These are phyloP conservation scores for Drosophila subpulchrella DNA, from an alignment of 1,140 invertebrate genomes.

Conservation along the genomic window DNA sequence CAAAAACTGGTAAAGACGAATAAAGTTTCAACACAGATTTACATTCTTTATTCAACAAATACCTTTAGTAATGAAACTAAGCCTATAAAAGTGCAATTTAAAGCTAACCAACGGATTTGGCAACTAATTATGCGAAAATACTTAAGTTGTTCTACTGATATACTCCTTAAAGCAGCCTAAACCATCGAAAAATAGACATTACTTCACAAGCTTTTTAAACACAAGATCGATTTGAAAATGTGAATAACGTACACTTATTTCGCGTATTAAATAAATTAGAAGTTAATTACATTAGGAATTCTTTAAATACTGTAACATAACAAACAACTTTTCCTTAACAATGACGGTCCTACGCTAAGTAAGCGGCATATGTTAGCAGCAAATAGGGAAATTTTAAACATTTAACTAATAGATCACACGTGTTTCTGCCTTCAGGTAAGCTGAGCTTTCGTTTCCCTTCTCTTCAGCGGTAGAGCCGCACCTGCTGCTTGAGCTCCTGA, in stretches of 20 bases:
- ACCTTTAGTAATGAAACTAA: constrained; percentile 17
- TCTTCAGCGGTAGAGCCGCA: constrained; percentile 68
- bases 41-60: constrained; percentile 18
- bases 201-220: not conserved
- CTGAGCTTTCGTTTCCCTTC: not conserved
- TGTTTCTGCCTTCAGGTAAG: constrained; percentile 36
- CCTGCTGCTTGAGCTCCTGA: constrained; percentile 70
- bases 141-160: constrained; percentile 12
- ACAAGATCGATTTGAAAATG: too few relatives aligned
- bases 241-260: not conserved
- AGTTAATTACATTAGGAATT: not conserved
- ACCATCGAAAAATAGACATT: not conserved
- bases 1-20: too few relatives aligned
- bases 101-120: constrained; percentile 25
- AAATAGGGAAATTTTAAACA: constrained; percentile 5
- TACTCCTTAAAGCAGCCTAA: not conserved
- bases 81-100: constrained; percentile 16
- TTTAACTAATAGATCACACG: constrained; percentile 45
- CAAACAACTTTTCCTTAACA: not conserved
- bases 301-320: not conserved
- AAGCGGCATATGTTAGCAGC: not conserved
- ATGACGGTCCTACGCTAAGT: not conserved
- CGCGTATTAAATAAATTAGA: not conserved
- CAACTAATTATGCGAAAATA: constrained; percentile 22
- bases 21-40: not conserved